Percentiles rank a stretch among this genome's conserved stretches.
phyloP scores from a whole-genome alignment of 2,113 vertebrate species.

The Urocolius indicus region DNA sequence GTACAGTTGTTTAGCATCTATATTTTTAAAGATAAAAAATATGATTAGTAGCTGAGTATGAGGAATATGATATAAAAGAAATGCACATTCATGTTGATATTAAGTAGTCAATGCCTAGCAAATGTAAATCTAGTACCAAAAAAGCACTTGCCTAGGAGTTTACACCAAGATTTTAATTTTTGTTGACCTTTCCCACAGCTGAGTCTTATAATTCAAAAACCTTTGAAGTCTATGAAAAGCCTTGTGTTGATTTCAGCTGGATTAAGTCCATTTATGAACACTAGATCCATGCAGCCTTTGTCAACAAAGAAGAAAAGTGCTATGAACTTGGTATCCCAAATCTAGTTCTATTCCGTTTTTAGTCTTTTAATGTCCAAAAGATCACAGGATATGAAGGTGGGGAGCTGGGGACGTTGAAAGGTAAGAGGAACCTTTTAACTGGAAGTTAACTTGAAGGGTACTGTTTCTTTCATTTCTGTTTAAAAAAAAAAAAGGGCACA shows the following conservation, averaged over 20 bases:
- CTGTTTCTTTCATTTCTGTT: conserved; percentile 6
- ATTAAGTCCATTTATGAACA: neutral
- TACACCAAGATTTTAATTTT: neutral
- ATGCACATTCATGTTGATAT: neutral
- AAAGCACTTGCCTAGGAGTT: neutral
- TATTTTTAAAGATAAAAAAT: neutral
- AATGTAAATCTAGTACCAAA: neutral
- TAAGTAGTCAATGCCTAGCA: neutral
- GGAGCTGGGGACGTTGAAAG: conserved; percentile 38
- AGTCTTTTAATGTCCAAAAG: conserved; percentile 10
- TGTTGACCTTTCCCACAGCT: conserved; percentile 20
- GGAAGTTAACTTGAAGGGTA: neutral
- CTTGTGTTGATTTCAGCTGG: conserved; percentile 42
- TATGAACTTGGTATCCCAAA: neutral
- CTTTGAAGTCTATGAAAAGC: conserved; percentile 53
- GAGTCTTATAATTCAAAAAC: conserved; percentile 7
- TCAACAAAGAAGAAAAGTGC: neutral
- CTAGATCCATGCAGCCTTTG: neutral
- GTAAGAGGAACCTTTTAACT: conserved; percentile 10
- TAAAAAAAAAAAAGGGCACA: neutral
- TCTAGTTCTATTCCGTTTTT: neutral
- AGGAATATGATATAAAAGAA: neutral
- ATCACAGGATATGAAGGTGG: neutral
- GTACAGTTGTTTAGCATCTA: neutral
- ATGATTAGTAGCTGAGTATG: neutral